Base-by-base conservation (phyloP, 2,113 vertebrate genomes). In the Heloderma charlesbogerti region DNA sequence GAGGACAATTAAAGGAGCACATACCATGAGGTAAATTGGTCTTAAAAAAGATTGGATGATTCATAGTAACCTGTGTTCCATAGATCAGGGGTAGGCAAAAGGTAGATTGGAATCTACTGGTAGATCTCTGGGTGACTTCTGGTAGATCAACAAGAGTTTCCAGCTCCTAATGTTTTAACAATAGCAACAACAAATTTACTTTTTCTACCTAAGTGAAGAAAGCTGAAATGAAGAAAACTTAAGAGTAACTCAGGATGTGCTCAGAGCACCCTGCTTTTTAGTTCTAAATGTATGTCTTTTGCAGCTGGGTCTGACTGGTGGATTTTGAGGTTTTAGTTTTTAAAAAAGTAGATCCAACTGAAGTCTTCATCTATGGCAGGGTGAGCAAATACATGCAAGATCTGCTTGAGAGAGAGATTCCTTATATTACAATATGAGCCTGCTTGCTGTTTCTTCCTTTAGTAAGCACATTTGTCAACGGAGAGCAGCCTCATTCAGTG, bases 401-500 rank as follows among this genome's bases (percentile, higher is more conserved):
- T 29, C 82, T 63, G 29, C 79, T 89, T 48, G 29, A 45, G 90
- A 90, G 71, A 31, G 69, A 25, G 51, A 31, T 84, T 43, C 1
- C 8, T 48, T 79, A 27, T 3, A 0, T 0, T 0, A 12, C 8
- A 40, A n/a, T 0, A 0, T 20, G 3, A 22, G 57, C 1, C 0
- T 6, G 88, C 48, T 34, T 86, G 40, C 25, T 3, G 31, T 80
- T 16, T 31, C 57, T 57, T 54, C 16, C 84, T 84, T 89, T 89
- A 57, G 10, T 88, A 67, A 88, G 43, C 15, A 86, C 54, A 34
- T 75, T 66, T 67, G 0, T 0, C 22, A 85, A 84, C 13, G 80
- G 80, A 84, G 20, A 31, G 4, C 16, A 89, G 84, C 69, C 77
- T 71, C 88, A 87, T n/a, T 74, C n/a, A 74, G 10, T 34, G n/a